phyloP scores from a whole-genome alignment of 2,888 invertebrate species.

The Thecophora atra region DNA sequence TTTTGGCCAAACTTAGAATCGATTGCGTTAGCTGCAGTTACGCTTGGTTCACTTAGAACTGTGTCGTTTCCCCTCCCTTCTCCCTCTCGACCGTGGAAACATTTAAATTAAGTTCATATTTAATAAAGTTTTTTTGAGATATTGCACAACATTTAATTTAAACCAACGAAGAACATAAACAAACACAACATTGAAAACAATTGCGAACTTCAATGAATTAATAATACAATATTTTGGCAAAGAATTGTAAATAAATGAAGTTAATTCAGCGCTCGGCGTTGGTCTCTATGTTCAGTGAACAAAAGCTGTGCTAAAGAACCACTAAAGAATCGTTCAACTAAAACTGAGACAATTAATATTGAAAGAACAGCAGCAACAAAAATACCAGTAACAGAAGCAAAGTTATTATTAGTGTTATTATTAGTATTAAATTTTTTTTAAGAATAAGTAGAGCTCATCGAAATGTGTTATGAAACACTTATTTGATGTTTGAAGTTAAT shows the following conservation, averaged over 20 bases:
- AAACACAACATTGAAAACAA: constrained; percentile 3
- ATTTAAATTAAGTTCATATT: background rate
- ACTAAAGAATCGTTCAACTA: too few relatives aligned
- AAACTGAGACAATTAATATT: too few relatives aligned
- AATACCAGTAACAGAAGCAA: constrained; percentile 34
- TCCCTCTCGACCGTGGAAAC: background rate
- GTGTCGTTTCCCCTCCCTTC: background rate
- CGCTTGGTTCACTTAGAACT: constrained; percentile 1
- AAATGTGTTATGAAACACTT: constrained; percentile 54
- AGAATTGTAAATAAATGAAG: too few relatives aligned
- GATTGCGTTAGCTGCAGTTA: constrained; percentile 23
- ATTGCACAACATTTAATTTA: constrained; percentile 21
- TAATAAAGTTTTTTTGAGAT: constrained; percentile 9
- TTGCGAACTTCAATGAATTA: background rate
- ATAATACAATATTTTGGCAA: too few relatives aligned
- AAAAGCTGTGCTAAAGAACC: background rate
- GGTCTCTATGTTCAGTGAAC: background rate
- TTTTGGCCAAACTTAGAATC: constrained; percentile 13
- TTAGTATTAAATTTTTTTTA: constrained; percentile 55
- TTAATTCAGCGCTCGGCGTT: background rate
- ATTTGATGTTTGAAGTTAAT: background rate
- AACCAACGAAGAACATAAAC: background rate
- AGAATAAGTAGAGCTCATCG: constrained; percentile 56
- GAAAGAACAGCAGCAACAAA: constrained; percentile 25
- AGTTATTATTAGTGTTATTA: constrained; percentile 44